Percentiles rank a stretch among this genome's conserved stretches.
Conservation (phyloP, 2,888 invertebrate species). For the Dioctria rufipes region DNA sequence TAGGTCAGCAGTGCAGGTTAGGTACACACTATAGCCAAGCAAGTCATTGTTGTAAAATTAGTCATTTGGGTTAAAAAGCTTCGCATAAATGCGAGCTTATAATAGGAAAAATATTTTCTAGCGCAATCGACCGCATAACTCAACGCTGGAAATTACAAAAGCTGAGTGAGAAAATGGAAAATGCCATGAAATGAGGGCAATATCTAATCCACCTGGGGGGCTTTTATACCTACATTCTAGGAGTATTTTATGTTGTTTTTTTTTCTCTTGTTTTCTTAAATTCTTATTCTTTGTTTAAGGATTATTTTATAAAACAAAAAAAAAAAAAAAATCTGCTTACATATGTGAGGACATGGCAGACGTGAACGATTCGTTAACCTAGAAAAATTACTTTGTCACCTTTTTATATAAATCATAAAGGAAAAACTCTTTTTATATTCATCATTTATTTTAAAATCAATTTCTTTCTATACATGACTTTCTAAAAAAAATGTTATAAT, state of each 20-base stretch:
- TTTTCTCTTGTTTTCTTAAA: neutral
- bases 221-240: too few species aligned
- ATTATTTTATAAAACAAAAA: too few species aligned
- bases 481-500: too few species aligned
- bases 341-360: too few species aligned
- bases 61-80: conserved; percentile 53
- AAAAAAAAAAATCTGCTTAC: too few species aligned
- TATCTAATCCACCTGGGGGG: conserved; percentile 31
- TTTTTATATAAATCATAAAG: too few species aligned
- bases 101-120: conserved; percentile 48
- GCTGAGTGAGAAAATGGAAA: conserved; percentile 26
- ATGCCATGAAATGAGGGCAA: conserved; percentile 41
- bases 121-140: conserved; percentile 50
- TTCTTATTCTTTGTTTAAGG: too few species aligned
- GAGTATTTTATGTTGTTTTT: neutral
- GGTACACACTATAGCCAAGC: conserved; percentile 17
- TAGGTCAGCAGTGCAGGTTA: conserved; percentile 49
- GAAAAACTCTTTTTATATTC: too few species aligned
- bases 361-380: too few species aligned
- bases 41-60: conserved; percentile 49
- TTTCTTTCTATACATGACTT: too few species aligned
- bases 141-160: conserved; percentile 39
- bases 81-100: conserved; percentile 42
- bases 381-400: too few species aligned
- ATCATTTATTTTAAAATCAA: too few species aligned